phyloP scores from a whole-genome alignment of 1,140 invertebrate species.

The Sogatella furcifera region DNA sequence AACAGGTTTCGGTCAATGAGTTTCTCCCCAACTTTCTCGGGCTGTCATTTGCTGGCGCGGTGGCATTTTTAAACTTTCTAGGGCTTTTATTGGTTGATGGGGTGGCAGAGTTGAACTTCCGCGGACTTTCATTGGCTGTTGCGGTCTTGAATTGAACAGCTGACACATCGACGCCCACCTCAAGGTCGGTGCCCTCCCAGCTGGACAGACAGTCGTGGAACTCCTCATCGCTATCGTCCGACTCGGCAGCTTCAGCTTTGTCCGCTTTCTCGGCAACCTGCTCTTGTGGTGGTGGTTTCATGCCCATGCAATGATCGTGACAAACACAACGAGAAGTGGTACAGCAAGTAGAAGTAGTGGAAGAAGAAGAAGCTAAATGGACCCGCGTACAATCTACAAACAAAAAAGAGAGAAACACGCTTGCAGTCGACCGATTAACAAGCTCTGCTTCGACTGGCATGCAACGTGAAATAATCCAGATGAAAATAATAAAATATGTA shows the following conservation, averaged over 20 bases:
- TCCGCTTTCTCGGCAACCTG: not conserved
- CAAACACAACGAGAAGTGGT: constrained; percentile 9
- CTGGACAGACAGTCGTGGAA: constrained; percentile 10
- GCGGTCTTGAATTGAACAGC: not conserved
- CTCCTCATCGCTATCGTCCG: constrained; percentile 12
- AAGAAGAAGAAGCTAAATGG: constrained; percentile 11
- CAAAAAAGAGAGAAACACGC: constrained; percentile 13
- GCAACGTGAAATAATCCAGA: too few species aligned
- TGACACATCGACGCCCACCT: constrained; percentile 11
- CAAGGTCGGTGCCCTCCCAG: constrained; percentile 10
- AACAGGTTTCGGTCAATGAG: not conserved
- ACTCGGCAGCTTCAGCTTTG: not conserved
- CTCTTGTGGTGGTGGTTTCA: constrained; percentile 6
- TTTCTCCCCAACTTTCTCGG: not conserved
- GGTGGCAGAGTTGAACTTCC: not conserved
- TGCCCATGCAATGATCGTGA: constrained; percentile 14
- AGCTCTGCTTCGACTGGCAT: too few species aligned
- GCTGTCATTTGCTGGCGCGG: too few species aligned
- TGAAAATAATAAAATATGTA: too few species aligned
- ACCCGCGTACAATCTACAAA: constrained; percentile 15
- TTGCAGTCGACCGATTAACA: not conserved
- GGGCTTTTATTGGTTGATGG: not conserved
- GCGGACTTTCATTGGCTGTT: not conserved
- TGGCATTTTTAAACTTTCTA: not conserved
- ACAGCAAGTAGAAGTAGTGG: constrained; percentile 1